Base-by-base conservation (phyloP, 2,113 vertebrate genomes). In the Aptenodytes forsteri region DNA sequence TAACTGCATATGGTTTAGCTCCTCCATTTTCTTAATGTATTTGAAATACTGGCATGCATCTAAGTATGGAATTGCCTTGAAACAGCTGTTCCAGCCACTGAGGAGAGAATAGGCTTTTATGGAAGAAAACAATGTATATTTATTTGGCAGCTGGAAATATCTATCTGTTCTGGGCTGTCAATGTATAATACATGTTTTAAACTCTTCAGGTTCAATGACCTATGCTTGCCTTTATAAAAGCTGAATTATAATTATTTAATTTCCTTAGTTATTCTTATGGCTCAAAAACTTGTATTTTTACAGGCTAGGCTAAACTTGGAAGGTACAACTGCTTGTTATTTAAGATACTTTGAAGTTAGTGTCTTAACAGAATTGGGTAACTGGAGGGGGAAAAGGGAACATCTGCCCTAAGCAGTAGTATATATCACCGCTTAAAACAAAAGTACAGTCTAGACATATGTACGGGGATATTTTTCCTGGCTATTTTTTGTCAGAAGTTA, bases 401-500 rank as follows among this genome's bases (percentile, higher is more conserved):
- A 73, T 44, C 86, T 91, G 50, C 71, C 21, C 36, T 86, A 32
- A 94, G 23, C 23, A 83, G 7, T 2, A 47, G 20, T 32, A 44
- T 27, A 9, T 36, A 65, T 61, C 18, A 40, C 30, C 27, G 7
- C 54, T 90, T 89, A 46, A 87, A 59, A 61, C 11, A 66, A 26
- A 87, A 89, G 7, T 54, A 67, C 15, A 22, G 49, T 71, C 77
- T 44, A 89, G 81, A 93, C 73, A 62, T 3, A 10, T 34, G 27
- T 56, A 81, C 0, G 0, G 65, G 55, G 93, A 82, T 84, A 44
- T 89, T 47, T 64, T 94, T 93, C 72, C 89, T 91, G 65, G 87
- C 77, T 87, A 44, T 56, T 79, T 96, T 92, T 93, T 82, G 89
- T 93, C 89, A 79, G 34, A 81, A 94, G 7, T 59, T 71, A 71